A percentile compares a stretch with the other conserved stretches of the same genome.
These are phyloP conservation scores for Pedicia rivosa DNA, from an alignment of 2,888 invertebrate genomes.

Conservation along the genomic window DNA sequence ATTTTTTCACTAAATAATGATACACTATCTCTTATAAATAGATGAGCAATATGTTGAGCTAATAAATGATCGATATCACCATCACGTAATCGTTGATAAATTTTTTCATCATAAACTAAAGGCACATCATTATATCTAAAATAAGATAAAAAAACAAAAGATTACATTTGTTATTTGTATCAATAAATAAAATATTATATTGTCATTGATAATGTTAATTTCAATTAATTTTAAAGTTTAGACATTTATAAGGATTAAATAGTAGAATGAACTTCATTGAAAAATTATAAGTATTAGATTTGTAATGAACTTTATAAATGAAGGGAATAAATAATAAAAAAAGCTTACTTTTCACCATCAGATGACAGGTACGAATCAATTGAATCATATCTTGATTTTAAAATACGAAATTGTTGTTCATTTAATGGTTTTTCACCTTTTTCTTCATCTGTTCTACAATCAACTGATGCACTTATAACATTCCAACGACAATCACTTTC, in stretches of 20 bases:
- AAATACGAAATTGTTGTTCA: conserved; percentile 64
- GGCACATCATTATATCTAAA: conserved; percentile 83
- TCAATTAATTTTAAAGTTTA: too few relatives aligned
- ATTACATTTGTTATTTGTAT: too few relatives aligned
- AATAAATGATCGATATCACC: conserved; percentile 86
- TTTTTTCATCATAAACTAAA: conserved; percentile 66
- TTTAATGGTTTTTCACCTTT: conserved; percentile 58
- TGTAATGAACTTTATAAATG: too few relatives aligned
- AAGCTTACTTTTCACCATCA: conserved; percentile 50
- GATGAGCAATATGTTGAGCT: conserved; percentile 91
- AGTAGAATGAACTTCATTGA: background rate
- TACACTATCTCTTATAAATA: conserved; percentile 94
- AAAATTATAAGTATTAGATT: too few relatives aligned
- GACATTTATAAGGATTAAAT: too few relatives aligned
- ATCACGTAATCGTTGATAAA: conserved; percentile 66
- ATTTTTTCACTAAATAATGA: conserved; percentile 91
- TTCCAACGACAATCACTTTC: conserved; percentile 98
- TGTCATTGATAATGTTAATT: too few relatives aligned
- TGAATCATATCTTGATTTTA: conserved; percentile 93
- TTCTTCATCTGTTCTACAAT: conserved; percentile 88
- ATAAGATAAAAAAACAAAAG: too few relatives aligned
- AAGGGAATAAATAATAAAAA: conserved; percentile 8
- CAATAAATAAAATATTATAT: too few relatives aligned
- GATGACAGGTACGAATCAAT: conserved; percentile 93
- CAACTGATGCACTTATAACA: conserved; percentile 89